Conservation (phyloP, 2,888 invertebrate genomes). For the Noctua janthe region DNA sequence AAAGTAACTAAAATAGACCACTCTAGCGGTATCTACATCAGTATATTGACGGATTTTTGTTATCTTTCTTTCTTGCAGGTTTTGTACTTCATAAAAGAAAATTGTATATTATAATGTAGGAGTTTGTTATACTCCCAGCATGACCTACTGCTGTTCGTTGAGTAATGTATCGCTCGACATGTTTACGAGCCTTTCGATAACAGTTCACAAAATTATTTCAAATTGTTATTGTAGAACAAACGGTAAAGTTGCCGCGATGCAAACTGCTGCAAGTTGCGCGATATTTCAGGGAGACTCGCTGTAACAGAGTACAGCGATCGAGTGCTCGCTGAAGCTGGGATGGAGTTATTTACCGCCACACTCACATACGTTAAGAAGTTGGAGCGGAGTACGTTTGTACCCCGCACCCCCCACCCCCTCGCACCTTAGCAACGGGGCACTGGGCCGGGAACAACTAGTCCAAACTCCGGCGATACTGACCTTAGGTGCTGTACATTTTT, state of each 20-base stretch:
- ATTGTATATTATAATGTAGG: neutral
- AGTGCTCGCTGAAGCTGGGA: slow-evolving; percentile 28
- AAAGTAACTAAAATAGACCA: too few species aligned
- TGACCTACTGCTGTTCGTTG: neutral
- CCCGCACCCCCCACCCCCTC: neutral
- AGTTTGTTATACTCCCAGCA: neutral
- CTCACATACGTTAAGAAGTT: slow-evolving; percentile 41
- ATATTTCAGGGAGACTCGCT: slow-evolving; percentile 9
- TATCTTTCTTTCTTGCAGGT: too few species aligned
- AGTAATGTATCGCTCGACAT: slow-evolving; percentile 16
- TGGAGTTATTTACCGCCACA: slow-evolving; percentile 47
- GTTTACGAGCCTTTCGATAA: slow-evolving; percentile 12
- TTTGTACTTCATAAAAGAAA: neutral
- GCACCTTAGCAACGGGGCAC: neutral
- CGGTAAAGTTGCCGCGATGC: slow-evolving; percentile 1
- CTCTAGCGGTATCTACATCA: too few species aligned
- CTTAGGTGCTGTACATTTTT: neutral
- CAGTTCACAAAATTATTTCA: slow-evolving; percentile 28
- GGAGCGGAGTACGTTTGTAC: neutral
- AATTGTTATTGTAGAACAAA: slow-evolving; percentile 20
- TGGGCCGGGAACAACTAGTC: neutral
- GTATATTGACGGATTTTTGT: too few species aligned
- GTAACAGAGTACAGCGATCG: slow-evolving; percentile 34
- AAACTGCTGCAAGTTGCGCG: slow-evolving; percentile 15
- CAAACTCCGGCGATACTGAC: slow-evolving; percentile 18